Conservation (phyloP, 2,888 invertebrate genomes). For the Colletes collaris region DNA sequence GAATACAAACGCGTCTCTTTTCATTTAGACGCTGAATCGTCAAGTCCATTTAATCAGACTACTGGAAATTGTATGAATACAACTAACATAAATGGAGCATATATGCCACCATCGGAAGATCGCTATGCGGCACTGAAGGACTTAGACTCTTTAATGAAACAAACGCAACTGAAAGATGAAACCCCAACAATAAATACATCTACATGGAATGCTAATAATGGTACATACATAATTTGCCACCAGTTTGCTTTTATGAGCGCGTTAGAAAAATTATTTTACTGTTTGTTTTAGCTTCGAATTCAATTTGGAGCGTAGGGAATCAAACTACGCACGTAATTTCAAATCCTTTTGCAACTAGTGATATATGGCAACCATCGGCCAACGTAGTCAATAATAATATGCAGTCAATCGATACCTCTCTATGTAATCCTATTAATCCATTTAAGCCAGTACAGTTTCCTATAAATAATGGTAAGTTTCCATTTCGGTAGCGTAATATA, state of each 20-base stretch:
- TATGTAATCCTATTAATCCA: slow-evolving; percentile 80
- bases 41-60: slow-evolving; percentile 52
- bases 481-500: slow-evolving; percentile 8
- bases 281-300: slow-evolving; percentile 70
- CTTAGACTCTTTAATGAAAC: slow-evolving; percentile 89
- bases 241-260: neutral
- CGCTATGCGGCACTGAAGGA: slow-evolving; percentile 98
- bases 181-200: slow-evolving; percentile 67
- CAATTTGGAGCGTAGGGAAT: slow-evolving; percentile 76
- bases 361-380: slow-evolving; percentile 78
- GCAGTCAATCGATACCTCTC: slow-evolving; percentile 75
- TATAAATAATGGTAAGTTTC: slow-evolving; percentile 77
- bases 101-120: slow-evolving; percentile 87
- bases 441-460: slow-evolving; percentile 78
- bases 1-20: slow-evolving; percentile 18
- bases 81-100: slow-evolving; percentile 74
- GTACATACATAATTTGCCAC: slow-evolving; percentile 48
- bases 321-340: slow-evolving; percentile 77
- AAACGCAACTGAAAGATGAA: slow-evolving; percentile 79
- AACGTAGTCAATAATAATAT: slow-evolving; percentile 79
- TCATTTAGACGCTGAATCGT: slow-evolving; percentile 48
- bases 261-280: slow-evolving; percentile 1
- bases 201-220: slow-evolving; percentile 76
- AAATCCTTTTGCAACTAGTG: slow-evolving; percentile 78
- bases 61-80: slow-evolving; percentile 38